Conservation (phyloP, 2,888 invertebrate species). For the Sturmia bella region DNA sequence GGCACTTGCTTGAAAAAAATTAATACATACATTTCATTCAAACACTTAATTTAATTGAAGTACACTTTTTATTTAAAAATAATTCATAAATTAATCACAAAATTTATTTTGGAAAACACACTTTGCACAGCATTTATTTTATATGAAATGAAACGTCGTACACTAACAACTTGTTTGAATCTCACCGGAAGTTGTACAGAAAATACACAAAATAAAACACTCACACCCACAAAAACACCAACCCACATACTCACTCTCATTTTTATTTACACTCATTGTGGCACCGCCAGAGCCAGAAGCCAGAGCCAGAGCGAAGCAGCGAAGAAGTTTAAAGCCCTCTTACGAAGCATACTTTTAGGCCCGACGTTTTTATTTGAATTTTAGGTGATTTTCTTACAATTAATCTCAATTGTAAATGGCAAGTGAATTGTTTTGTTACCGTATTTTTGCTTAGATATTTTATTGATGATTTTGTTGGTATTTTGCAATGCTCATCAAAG, state of each 20-base stretch:
- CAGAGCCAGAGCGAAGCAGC: neutral
- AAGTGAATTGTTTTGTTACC: conserved; percentile 36
- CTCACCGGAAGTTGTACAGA: conserved; percentile 67
- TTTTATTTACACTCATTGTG: neutral
- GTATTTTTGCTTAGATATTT: conserved; percentile 42
- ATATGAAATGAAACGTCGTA: conserved; percentile 41
- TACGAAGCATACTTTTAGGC: conserved; percentile 61
- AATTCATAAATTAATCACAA: conserved; percentile 9
- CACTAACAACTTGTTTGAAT: conserved; percentile 74
- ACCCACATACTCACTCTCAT: neutral
- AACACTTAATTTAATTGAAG: too few relatives aligned
- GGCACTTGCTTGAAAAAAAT: neutral
- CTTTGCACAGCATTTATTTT: conserved; percentile 48
- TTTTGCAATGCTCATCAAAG: conserved; percentile 82
- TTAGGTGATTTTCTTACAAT: neutral
- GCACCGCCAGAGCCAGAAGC: too few relatives aligned
- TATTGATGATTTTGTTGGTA: conserved; percentile 71
- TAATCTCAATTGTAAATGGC: too few relatives aligned
- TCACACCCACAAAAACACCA: conserved; percentile 26
- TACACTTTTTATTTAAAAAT: neutral
- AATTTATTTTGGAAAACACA: conserved; percentile 9
- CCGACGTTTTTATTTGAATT: conserved; percentile 4
- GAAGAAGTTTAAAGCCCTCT: conserved; percentile 12
- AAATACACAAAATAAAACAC: conserved; percentile 57
- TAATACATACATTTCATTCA: neutral